These are phyloP conservation scores for Dysmachus trigonus DNA, from an alignment of 2,888 invertebrate genomes.

Conservation along the genomic window DNA sequence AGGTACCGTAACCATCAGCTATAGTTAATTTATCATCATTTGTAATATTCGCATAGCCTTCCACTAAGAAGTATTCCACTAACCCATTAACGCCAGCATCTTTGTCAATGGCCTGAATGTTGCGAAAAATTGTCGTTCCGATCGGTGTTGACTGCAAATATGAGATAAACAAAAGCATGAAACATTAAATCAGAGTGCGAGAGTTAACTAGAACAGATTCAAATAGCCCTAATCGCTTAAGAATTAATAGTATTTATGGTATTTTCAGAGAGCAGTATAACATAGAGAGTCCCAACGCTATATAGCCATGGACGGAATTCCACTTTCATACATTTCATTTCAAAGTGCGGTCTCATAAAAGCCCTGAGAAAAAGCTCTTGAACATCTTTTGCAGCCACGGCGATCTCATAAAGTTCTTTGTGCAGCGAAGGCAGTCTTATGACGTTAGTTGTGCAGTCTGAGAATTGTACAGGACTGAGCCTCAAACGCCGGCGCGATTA, in stretches of 20 bases:
- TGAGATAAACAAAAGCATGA: constrained; percentile 49
- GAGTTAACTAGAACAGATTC: not conserved
- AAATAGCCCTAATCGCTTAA: not conserved
- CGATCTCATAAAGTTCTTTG: too few relatives aligned
- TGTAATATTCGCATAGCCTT: constrained; percentile 66
- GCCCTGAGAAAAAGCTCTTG: too few relatives aligned
- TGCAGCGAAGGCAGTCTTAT: too few relatives aligned
- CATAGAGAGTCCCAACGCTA: too few relatives aligned
- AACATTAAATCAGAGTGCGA: not conserved
- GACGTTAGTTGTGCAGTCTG: too few relatives aligned
- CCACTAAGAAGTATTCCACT: constrained; percentile 85
- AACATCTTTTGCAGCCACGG: too few relatives aligned
- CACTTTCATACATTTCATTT: too few relatives aligned
- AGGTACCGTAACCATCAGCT: constrained; percentile 83
- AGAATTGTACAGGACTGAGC: too few relatives aligned
- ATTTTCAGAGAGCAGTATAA: too few relatives aligned
- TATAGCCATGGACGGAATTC: too few relatives aligned
- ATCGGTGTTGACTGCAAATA: constrained; percentile 81
- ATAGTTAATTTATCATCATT: constrained; percentile 71
- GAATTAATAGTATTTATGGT: not conserved
- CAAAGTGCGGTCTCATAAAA: too few relatives aligned
- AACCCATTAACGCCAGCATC: constrained; percentile 90
- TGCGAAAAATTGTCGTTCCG: constrained; percentile 85
- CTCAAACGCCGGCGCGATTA: too few relatives aligned
- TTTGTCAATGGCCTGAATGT: constrained; percentile 80